These are phyloP conservation scores for Rousettus madagascariensis DNA, from an alignment of 2,797 vertebrate genomes.

Conservation along the genomic window DNA sequence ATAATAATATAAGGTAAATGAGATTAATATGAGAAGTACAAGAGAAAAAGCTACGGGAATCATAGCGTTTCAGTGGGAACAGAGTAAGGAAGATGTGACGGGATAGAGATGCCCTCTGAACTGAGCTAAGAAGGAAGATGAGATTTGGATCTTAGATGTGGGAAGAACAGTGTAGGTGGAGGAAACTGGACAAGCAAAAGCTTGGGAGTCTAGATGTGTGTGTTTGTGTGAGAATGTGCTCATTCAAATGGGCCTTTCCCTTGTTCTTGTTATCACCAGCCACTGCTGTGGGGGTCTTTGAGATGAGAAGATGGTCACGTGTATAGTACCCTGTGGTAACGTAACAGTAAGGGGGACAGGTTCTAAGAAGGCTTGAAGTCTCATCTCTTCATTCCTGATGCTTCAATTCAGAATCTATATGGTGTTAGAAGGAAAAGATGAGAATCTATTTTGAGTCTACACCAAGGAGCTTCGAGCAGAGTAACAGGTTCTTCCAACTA, in stretches of 20 bases:
- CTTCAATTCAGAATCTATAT: neutral
- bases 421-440: neutral
- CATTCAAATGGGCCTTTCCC: neutral
- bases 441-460: neutral
- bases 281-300: neutral
- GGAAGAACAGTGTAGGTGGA: neutral
- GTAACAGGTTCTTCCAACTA: constrained; percentile 7
- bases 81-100: neutral
- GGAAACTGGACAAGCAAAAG: neutral
- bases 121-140: neutral
- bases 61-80: neutral
- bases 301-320: neutral
- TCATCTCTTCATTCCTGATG: neutral
- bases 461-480: neutral
- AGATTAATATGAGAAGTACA: neutral
- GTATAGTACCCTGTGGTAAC: neutral
- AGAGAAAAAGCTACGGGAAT: neutral
- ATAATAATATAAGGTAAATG: neutral
- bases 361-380: neutral
- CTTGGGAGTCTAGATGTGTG: too few species aligned
- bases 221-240: neutral
- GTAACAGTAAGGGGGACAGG: neutral
- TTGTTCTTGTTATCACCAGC: neutral
- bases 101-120: neutral
- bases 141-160: neutral